A percentile compares a stretch with the other conserved stretches of the same genome.
phyloP scores from a whole-genome alignment of 2,113 vertebrate genomes.

The Gallinago undulata region DNA sequence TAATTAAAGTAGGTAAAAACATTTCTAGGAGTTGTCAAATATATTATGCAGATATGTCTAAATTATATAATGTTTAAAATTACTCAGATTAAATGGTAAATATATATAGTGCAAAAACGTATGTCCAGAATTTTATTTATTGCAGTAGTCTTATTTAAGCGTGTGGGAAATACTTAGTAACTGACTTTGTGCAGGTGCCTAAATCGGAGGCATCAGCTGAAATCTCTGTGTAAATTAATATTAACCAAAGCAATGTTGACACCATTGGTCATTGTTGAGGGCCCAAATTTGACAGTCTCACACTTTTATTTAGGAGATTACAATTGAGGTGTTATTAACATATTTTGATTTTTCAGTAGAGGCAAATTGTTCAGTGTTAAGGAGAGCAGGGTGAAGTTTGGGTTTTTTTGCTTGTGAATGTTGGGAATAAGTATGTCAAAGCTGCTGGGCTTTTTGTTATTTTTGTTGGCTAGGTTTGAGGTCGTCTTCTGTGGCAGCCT shows the following conservation, averaged over 20 bases:
- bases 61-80: not conserved
- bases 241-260: not conserved
- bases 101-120: not conserved
- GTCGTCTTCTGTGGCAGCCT: not conserved
- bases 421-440: not conserved
- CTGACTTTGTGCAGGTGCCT: not conserved
- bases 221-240: not conserved
- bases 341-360: not conserved
- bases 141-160: not conserved
- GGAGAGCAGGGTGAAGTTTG: not conserved
- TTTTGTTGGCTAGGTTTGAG: not conserved
- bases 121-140: not conserved
- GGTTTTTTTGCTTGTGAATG: not conserved
- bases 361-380: not conserved
- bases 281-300: not conserved
- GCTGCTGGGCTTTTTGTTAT: not conserved
- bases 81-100: not conserved
- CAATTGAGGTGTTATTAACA: not conserved
- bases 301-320: not conserved
- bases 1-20: not conserved
- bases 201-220: not conserved
- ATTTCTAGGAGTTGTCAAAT: not conserved
- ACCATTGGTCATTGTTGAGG: not conserved
- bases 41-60: not conserved
- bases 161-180: not conserved